phyloP scores from a whole-genome alignment of 2,888 invertebrate species.

The Nomada fucata region DNA sequence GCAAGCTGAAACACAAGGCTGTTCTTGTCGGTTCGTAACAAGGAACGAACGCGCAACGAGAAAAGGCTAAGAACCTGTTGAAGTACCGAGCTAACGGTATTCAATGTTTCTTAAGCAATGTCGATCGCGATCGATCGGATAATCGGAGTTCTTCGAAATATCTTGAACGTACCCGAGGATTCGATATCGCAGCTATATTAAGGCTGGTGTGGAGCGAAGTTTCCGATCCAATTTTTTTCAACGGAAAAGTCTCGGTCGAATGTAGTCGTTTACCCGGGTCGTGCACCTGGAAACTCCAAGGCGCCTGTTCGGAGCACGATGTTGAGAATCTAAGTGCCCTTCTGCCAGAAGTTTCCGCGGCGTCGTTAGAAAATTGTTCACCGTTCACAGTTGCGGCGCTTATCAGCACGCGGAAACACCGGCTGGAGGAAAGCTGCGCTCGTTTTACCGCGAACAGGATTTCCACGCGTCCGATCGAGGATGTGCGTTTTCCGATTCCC shows the following conservation, averaged over 20 bases:
- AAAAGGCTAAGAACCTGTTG: background rate
- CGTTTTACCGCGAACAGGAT: background rate
- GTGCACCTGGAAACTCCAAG: no score
- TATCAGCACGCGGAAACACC: background rate
- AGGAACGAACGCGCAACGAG: background rate
- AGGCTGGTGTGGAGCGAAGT: background rate
- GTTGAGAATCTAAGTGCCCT: conserved; percentile 24
- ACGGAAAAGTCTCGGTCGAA: background rate
- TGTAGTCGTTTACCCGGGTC: background rate
- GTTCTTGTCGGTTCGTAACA: background rate
- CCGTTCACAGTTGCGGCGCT: background rate
- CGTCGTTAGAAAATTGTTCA: conserved; percentile 14
- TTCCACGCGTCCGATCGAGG: background rate
- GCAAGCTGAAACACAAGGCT: conserved; percentile 12
- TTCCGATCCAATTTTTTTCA: background rate
- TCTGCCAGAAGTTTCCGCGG: conserved; percentile 15
- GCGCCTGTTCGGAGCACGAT: conserved; percentile 7
- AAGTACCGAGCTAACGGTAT: conserved; percentile 13
- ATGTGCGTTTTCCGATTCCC: background rate
- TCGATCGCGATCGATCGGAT: conserved; percentile 22
- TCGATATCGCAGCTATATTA: conserved; percentile 3
- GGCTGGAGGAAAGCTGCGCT: background rate
- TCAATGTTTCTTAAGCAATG: background rate
- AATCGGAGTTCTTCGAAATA: conserved; percentile 1
- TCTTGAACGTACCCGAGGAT: conserved; percentile 1